These are phyloP conservation scores for Vicugna pacos DNA, from an alignment of 2,113 vertebrate species.

Conservation along the genomic window DNA sequence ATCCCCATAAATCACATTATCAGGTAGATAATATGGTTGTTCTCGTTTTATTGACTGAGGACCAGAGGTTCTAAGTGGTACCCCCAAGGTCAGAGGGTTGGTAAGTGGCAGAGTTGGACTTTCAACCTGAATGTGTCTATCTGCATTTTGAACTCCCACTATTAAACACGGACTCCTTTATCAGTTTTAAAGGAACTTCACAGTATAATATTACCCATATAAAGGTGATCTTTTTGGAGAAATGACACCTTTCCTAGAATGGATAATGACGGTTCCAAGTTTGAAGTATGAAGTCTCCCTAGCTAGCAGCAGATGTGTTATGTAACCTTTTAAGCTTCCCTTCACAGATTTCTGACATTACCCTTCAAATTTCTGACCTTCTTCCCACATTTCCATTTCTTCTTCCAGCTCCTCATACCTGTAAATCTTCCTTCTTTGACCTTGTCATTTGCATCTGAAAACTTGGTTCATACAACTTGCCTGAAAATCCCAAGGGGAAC, in stretches of 20 bases:
- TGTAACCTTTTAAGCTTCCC: not conserved
- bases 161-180: not conserved
- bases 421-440: not conserved
- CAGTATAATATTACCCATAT: not conserved
- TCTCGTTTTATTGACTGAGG: not conserved
- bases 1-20: not conserved
- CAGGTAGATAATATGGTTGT: not conserved
- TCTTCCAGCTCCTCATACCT: not conserved
- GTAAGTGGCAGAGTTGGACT: not conserved
- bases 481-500: not conserved
- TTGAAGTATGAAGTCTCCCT: not conserved
- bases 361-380: not conserved
- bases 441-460: slow-evolving; percentile 27
- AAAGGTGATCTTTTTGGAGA: not conserved
- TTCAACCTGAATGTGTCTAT: not conserved
- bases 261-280: not conserved
- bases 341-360: not conserved
- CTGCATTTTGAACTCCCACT: not conserved
- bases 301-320: not conserved
- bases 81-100: not conserved
- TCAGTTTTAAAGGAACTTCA: not conserved
- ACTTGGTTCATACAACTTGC: not conserved
- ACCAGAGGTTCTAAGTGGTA: not conserved
- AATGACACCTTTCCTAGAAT: not conserved
- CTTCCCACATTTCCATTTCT: not conserved